These are phyloP conservation scores for Aproaerema taeniolella DNA, from an alignment of 2,888 invertebrate genomes.

Conservation along the genomic window DNA sequence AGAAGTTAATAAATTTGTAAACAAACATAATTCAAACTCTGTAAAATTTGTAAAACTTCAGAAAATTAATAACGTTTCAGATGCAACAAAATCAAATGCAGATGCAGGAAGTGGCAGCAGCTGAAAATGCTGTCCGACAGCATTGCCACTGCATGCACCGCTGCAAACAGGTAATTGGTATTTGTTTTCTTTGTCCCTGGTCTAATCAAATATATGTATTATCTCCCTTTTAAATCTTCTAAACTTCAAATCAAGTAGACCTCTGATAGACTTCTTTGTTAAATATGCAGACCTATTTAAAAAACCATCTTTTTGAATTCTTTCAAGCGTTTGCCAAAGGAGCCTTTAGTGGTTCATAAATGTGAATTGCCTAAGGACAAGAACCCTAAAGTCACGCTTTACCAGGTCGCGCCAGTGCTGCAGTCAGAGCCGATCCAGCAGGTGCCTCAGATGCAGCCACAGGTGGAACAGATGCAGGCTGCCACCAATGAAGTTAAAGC, in stretches of 20 bases:
- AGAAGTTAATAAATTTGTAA: too few species aligned
- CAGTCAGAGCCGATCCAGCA: conserved; percentile 64
- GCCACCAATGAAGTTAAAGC: conserved; percentile 51
- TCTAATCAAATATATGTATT: too few species aligned
- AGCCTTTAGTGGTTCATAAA: too few species aligned
- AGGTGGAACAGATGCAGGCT: conserved; percentile 56
- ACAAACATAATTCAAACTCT: neutral
- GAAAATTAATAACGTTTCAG: conserved; percentile 30
- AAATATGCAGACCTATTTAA: too few species aligned
- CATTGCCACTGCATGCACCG: conserved; percentile 70
- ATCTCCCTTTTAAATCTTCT: too few species aligned
- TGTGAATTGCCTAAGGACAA: too few species aligned
- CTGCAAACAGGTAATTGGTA: conserved; percentile 56
- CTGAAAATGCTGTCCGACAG: conserved; percentile 55
- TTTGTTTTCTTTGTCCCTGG: neutral
- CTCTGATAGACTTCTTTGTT: too few species aligned
- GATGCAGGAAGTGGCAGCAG: conserved; percentile 55
- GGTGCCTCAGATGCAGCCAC: conserved; percentile 57
- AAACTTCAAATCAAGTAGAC: too few species aligned
- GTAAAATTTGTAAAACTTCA: too few species aligned
- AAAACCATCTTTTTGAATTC: too few species aligned
- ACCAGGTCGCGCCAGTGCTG: conserved; percentile 54
- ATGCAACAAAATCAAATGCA: conserved; percentile 62
- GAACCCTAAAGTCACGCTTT: too few species aligned
- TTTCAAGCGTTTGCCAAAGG: too few species aligned